Percentiles rank a stretch among this genome's conserved stretches.
These are phyloP conservation scores for Clinocottus analis DNA, from an alignment of 2,113 vertebrate species.

Conservation along the genomic window DNA sequence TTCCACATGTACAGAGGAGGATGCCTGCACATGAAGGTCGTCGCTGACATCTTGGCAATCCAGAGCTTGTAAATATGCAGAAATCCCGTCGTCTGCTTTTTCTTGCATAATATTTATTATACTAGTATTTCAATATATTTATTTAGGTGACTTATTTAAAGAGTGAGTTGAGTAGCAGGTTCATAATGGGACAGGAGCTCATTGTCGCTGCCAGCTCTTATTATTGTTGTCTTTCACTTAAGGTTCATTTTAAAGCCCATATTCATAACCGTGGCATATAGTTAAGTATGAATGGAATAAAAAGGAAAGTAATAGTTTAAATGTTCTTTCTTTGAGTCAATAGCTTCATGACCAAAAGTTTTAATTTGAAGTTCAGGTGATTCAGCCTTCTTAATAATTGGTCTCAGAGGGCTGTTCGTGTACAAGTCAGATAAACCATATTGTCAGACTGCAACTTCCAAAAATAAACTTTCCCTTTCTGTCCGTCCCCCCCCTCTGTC, in stretches of 20 bases:
- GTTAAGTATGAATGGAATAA: not conserved
- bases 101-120: too few relatives aligned
- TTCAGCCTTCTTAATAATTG: not conserved
- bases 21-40: too few relatives aligned
- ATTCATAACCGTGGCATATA: not conserved
- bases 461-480: slow-evolving; percentile 48
- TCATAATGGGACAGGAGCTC: not conserved
- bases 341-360: not conserved
- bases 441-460: slow-evolving; percentile 10
- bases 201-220: not conserved
- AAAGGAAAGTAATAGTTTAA: not conserved
- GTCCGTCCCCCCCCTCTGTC: slow-evolving; percentile 3
- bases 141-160: not conserved
- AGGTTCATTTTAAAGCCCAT: not conserved
- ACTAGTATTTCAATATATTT: too few relatives aligned
- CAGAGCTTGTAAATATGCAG: too few relatives aligned
- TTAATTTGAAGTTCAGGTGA: not conserved
- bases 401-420: not conserved
- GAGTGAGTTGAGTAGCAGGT: not conserved
- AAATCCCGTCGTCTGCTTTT: too few relatives aligned
- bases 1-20: not conserved
- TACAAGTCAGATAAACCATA: slow-evolving; percentile 1
- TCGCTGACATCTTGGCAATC: too few relatives aligned
- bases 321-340: not conserved
- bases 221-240: not conserved